Conservation (phyloP, 2,797 vertebrate species). For the Staurois parvus region DNA sequence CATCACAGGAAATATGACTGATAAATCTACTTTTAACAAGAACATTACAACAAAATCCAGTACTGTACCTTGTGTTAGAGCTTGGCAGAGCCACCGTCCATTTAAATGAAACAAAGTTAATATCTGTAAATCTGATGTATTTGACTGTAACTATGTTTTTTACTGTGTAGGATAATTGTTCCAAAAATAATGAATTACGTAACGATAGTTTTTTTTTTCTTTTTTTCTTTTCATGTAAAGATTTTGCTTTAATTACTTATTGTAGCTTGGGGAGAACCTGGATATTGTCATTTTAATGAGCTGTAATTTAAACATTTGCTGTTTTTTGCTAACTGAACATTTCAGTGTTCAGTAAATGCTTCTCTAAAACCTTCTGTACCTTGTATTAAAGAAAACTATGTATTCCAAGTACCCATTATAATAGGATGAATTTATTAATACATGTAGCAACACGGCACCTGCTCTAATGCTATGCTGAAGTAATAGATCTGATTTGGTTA, state of each 20-base stretch:
- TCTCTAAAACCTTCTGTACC: background rate
- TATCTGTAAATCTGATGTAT: too few relatives aligned
- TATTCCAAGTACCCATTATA: background rate
- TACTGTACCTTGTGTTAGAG: too few relatives aligned
- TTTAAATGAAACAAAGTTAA: too few relatives aligned
- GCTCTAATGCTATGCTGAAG: too few relatives aligned
- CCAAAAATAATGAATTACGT: slow-evolving; percentile 24
- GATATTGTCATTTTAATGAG: background rate
- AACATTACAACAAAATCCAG: too few relatives aligned
- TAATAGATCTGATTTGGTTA: too few relatives aligned
- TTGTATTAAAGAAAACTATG: background rate
- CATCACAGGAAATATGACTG: too few relatives aligned
- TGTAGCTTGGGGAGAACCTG: background rate
- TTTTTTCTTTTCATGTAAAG: background rate
- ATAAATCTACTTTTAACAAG: too few relatives aligned
- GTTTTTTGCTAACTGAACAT: slow-evolving; percentile 8
- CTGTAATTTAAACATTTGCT: slow-evolving; percentile 12
- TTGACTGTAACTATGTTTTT: too few relatives aligned
- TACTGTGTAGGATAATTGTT: background rate
- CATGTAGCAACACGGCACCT: too few relatives aligned
- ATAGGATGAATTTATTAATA: background rate
- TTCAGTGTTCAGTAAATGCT: background rate
- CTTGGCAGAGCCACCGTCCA: too few relatives aligned
- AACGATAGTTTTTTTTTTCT: background rate
- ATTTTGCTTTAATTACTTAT: slow-evolving; percentile 3